Evolutionary conservation across 2,888 invertebrate species (phyloP).

Genomic region (Hemistola chrysoprasaria): DNA sequence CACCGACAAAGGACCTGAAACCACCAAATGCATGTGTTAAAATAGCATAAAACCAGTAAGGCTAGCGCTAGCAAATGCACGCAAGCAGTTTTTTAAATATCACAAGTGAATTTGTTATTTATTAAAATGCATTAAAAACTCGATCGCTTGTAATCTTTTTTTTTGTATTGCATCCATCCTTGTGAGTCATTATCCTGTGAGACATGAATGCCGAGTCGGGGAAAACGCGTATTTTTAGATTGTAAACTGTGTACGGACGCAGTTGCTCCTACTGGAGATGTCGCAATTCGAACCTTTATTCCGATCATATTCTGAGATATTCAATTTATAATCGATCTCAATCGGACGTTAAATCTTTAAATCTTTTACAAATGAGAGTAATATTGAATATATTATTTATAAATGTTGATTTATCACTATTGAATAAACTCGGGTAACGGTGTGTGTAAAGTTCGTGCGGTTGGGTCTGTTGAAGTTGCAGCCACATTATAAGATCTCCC

Average conservation of each 20-base stretch:
- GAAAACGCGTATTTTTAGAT: conserved; percentile 75
- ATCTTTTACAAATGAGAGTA: too few species aligned
- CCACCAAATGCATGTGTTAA: conserved; percentile 12
- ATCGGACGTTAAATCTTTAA: too few species aligned
- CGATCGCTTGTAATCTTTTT: conserved; percentile 43
- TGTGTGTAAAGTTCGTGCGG: conserved; percentile 31
- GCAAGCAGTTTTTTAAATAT: not conserved
- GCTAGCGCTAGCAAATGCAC: not conserved
- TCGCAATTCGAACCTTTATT: not conserved
- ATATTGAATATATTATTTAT: too few species aligned
- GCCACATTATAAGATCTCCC: conserved; percentile 2
- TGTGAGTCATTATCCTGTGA: conserved; percentile 76
- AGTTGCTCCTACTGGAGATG: conserved; percentile 17
- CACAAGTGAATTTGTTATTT: conserved; percentile 10
- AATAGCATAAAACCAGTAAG: not conserved
- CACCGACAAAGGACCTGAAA: conserved; percentile 84
- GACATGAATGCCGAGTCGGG: conserved; percentile 63
- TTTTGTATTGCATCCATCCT: conserved; percentile 47
- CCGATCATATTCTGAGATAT: too few species aligned
- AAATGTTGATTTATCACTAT: too few species aligned
- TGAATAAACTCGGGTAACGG: conserved; percentile 23
- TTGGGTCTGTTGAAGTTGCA: conserved; percentile 15
- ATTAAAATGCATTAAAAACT: conserved; percentile 43
- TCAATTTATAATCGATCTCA: too few species aligned
- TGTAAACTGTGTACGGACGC: conserved; percentile 55